These are phyloP conservation scores for Lingula anatina DNA, from an alignment of 2,888 invertebrate species.

Conservation along the genomic window DNA sequence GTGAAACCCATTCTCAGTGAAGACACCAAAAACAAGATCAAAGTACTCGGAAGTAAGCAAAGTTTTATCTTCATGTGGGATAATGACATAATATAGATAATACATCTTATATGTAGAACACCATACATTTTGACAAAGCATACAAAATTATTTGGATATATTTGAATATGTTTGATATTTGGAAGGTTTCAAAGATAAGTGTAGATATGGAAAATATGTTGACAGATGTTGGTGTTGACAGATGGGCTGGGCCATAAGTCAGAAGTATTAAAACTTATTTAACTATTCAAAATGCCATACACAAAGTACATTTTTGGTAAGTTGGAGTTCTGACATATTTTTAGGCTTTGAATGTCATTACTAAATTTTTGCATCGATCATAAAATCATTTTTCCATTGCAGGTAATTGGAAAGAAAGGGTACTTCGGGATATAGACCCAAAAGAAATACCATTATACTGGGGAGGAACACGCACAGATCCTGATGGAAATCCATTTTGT, in stretches of 20 bases:
- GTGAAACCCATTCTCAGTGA: slow-evolving; percentile 84
- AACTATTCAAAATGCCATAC: background rate
- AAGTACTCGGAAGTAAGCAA: slow-evolving; percentile 68
- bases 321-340: background rate
- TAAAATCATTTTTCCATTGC: slow-evolving; percentile 1
- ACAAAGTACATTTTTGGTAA: background rate
- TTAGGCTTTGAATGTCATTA: too few relatives aligned
- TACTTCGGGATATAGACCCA: slow-evolving; percentile 31
- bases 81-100: too few relatives aligned
- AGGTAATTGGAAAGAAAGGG: slow-evolving; percentile 30
- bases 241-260: too few relatives aligned
- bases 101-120: too few relatives aligned
- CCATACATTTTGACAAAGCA: too few relatives aligned
- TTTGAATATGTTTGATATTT: too few relatives aligned
- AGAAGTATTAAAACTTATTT: too few relatives aligned
- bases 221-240: too few relatives aligned
- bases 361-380: background rate
- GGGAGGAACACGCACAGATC: slow-evolving; percentile 34
- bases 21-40: slow-evolving; percentile 80
- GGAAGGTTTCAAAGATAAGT: too few relatives aligned
- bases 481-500: slow-evolving; percentile 37
- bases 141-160: too few relatives aligned
- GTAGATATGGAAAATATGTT: too few relatives aligned
- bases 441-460: slow-evolving; percentile 36
- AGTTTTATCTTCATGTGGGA: too few relatives aligned